These are phyloP conservation scores for Marmota monax DNA, from an alignment of 2,113 vertebrate genomes.

Conservation along the genomic window DNA sequence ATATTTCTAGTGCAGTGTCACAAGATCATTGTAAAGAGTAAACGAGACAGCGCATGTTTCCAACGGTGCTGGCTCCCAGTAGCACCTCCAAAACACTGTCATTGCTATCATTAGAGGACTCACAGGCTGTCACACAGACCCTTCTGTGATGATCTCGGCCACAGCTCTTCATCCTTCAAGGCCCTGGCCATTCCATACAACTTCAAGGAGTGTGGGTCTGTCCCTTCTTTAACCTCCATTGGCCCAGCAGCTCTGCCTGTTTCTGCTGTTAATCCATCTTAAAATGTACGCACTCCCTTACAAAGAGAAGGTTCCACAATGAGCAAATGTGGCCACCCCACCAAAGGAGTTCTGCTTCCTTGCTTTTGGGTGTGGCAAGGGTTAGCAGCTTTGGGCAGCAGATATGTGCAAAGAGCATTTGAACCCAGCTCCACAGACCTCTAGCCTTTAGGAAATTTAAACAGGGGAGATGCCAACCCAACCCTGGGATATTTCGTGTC, in stretches of 20 bases:
- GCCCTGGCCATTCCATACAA: background rate
- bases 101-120: background rate
- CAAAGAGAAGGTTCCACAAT: background rate
- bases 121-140: background rate
- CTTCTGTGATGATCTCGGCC: background rate
- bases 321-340: background rate
- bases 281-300: background rate
- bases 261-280: background rate
- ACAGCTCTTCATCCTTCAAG: background rate
- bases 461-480: background rate
- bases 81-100: background rate
- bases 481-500: background rate
- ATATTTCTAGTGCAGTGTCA: background rate
- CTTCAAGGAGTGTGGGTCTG: background rate
- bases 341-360: background rate
- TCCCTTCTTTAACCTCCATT: rapidly evolving
- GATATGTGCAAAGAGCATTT: background rate
- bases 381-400: rapidly evolving
- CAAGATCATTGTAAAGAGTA: background rate
- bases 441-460: background rate
- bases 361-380: background rate
- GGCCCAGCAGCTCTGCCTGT: background rate
- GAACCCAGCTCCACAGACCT: background rate
- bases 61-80: background rate
- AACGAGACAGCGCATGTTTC: background rate